These are phyloP conservation scores for Strix aluco DNA, from an alignment of 2,113 vertebrate genomes.

Conservation along the genomic window DNA sequence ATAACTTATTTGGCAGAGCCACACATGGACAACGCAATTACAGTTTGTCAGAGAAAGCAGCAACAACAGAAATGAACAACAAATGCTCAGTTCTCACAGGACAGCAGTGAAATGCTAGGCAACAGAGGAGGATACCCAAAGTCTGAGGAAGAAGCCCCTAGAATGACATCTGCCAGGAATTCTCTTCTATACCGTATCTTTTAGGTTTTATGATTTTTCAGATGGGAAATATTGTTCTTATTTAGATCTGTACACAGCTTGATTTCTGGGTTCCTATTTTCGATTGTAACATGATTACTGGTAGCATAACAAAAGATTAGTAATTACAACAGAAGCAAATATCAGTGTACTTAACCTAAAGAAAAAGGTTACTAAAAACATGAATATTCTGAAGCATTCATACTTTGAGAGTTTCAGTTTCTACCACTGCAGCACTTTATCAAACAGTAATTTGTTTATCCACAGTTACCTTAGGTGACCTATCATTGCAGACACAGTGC, in stretches of 20 bases:
- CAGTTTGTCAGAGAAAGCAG: background rate
- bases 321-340: background rate
- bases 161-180: background rate
- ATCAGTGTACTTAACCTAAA: background rate
- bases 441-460: background rate
- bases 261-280: background rate
- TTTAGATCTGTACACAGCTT: background rate
- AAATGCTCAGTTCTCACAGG: background rate
- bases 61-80: background rate
- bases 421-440: background rate
- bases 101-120: background rate
- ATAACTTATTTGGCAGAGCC: background rate
- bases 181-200: background rate
- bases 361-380: background rate
- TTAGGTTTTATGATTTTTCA: background rate
- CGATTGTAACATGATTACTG: background rate
- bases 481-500: background rate
- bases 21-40: fast-evolving
- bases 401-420: background rate
- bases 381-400: background rate
- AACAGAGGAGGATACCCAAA: background rate
- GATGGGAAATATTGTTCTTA: background rate
- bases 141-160: background rate
- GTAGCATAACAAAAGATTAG: background rate
- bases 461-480: background rate